phyloP scores from a whole-genome alignment of 1,140 invertebrate species.

The Meteorus sp. region DNA sequence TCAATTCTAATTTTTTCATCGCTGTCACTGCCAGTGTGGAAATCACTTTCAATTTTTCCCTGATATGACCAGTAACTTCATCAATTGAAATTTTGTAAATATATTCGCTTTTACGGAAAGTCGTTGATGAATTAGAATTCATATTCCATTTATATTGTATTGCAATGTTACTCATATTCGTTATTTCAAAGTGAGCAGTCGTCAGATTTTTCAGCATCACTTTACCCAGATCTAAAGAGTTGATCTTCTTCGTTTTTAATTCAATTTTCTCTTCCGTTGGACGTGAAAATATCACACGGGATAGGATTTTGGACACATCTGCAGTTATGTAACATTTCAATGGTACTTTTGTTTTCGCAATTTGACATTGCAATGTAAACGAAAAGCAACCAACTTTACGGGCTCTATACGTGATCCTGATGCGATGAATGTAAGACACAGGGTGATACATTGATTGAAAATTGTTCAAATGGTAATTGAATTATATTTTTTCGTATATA shows the following conservation, averaged over 20 bases:
- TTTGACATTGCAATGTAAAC: constrained; percentile 47
- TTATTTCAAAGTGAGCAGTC: constrained; percentile 42
- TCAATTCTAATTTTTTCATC: constrained; percentile 30
- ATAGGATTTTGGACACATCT: constrained; percentile 39
- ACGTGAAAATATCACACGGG: constrained; percentile 33
- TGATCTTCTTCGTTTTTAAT: constrained; percentile 39
- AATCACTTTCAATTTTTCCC: constrained; percentile 14
- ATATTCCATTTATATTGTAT: constrained; percentile 50
- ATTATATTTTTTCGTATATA: too few species aligned
- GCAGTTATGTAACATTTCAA: constrained; percentile 42
- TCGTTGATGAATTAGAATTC: constrained; percentile 25
- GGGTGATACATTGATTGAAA: too few species aligned
- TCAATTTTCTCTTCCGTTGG: constrained; percentile 25
- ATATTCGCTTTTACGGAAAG: constrained; percentile 38
- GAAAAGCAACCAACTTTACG: constrained; percentile 39
- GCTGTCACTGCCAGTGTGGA: constrained; percentile 31
- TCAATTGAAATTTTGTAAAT: not conserved
- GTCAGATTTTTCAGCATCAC: constrained; percentile 36
- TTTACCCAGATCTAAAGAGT: constrained; percentile 51
- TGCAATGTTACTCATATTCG: constrained; percentile 45
- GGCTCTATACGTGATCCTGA: constrained; percentile 48
- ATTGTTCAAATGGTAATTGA: too few species aligned
- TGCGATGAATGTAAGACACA: too few species aligned
- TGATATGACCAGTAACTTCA: constrained; percentile 39
- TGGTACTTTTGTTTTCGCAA: constrained; percentile 49